Conservation (phyloP, 2,113 vertebrate species). For the Hucho hucho region DNA sequence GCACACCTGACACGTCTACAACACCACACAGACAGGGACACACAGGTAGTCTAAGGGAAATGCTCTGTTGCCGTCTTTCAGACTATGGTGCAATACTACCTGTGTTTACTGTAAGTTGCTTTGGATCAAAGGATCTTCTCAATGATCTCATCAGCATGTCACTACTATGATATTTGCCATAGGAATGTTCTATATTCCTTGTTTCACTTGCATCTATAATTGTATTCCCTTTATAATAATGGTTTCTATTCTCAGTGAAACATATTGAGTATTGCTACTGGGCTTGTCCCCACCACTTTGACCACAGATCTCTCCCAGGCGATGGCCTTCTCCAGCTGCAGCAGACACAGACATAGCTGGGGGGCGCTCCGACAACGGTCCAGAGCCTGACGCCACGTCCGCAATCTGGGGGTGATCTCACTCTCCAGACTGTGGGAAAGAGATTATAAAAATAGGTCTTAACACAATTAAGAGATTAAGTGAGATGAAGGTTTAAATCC, state of each 20-base stretch:
- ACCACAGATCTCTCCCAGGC: conserved; percentile 95
- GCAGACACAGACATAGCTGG: conserved; percentile 86
- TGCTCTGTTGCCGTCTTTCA: too few species aligned
- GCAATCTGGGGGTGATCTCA: conserved; percentile 88
- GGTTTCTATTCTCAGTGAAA: too few species aligned
- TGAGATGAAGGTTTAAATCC: neutral
- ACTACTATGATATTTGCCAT: too few species aligned
- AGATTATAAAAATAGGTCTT: neutral
- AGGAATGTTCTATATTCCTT: too few species aligned
- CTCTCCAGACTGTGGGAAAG: conserved; percentile 76
- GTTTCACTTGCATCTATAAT: too few species aligned
- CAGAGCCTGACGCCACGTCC: conserved; percentile 89
- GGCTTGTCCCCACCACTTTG: conserved; percentile 84
- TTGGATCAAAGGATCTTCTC: too few species aligned
- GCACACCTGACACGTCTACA: conserved; percentile 89
- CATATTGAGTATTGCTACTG: neutral
- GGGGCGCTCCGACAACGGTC: conserved; percentile 89
- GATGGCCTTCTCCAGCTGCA: conserved; percentile 89
- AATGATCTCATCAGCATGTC: too few species aligned
- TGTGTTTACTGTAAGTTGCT: too few species aligned
- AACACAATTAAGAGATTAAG: neutral
- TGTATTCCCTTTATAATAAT: too few species aligned
- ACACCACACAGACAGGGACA: conserved; percentile 7
- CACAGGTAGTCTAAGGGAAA: neutral
- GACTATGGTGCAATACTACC: too few species aligned